phyloP scores from a whole-genome alignment of 2,888 invertebrate genomes.

The Leptinotarsa rubiginosa region DNA sequence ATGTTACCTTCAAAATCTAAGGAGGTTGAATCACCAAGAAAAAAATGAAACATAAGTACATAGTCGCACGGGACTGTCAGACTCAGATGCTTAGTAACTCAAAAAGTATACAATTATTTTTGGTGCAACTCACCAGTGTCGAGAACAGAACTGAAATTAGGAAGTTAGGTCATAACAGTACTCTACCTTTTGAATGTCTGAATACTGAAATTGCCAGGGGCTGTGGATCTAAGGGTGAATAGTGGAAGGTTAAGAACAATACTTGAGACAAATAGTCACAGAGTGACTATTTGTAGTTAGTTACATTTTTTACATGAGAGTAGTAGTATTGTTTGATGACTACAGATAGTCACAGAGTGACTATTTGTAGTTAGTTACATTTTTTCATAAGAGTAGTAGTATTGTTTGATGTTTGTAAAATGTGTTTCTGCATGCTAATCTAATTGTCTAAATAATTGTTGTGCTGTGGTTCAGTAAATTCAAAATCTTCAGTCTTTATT shows the following conservation, averaged over 20 bases:
- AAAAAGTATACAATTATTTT: too few relatives aligned
- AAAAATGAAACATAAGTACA: too few relatives aligned
- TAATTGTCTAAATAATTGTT: slow-evolving; percentile 1
- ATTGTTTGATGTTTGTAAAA: slow-evolving; percentile 1
- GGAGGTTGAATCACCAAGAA: too few relatives aligned
- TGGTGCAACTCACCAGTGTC: too few relatives aligned
- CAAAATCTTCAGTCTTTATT: not conserved
- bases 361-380: not conserved
- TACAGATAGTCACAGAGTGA: not conserved
- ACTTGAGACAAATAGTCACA: not conserved
- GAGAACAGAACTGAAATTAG: too few relatives aligned
- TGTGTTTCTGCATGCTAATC: slow-evolving; percentile 4
- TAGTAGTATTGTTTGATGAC: not conserved
- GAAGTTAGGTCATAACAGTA: too few relatives aligned
- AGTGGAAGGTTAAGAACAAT: not conserved
- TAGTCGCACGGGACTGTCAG: too few relatives aligned
- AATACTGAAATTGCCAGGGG: too few relatives aligned
- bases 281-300: not conserved
- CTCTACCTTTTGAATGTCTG: too few relatives aligned
- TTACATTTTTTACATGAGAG: not conserved
- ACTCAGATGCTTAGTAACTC: too few relatives aligned
- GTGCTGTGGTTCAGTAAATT: not conserved
- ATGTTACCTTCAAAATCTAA: too few relatives aligned
- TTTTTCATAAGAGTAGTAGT: not conserved
- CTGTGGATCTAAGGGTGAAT: too few relatives aligned